Base-by-base conservation (phyloP, 2,113 vertebrate genomes). In the Hyla sarda region DNA sequence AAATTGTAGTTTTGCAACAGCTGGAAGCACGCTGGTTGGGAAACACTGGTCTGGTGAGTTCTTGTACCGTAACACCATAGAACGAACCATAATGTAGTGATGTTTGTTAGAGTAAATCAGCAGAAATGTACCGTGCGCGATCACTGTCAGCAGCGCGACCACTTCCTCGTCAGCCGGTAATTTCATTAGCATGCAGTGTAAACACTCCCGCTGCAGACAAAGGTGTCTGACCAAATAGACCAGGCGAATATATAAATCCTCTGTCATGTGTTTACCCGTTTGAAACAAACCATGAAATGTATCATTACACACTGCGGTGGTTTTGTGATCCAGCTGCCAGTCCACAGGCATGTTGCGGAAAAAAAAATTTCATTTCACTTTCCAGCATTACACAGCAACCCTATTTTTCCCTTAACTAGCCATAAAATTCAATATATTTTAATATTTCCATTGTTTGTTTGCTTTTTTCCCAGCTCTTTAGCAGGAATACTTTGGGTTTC, bases 251-350 rank as follows among this genome's bases (percentile, higher is more conserved):
- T 60, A 58, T 47, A 75, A 75, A 84, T 41, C 72, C 54, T 25
- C 23, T 60, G 82, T 76, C 82, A 76, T 75, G 72, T 76, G 82
- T 84, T 84, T 76, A 76, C 69, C 67, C 12, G 34, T 56, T 48
- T 84, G 82, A 84, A 84, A 84, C 37, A 76, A 84, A 76, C 82
- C 82, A 75, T 84, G 82, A 75, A 84, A 84, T 76, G 41, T 75
- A 76, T 84, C 82, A 84, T 84, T 84, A 84, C 72, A 84, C 82
- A 84, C n/a, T 60, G 82, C 25, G 54, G 82, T 84, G 54, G 82
- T 62, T 75, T 75, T 83, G 30, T 76, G 71, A 58, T 76, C 48
- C 23, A 2, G 50, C 54, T 76, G 82, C 82, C 82, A 84, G 72
- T 84, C 82, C 82, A 76, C 82, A 84, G 82, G 82, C 82, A 84